phyloP scores from a whole-genome alignment of 2,888 invertebrate species.

The Fragum fragum region DNA sequence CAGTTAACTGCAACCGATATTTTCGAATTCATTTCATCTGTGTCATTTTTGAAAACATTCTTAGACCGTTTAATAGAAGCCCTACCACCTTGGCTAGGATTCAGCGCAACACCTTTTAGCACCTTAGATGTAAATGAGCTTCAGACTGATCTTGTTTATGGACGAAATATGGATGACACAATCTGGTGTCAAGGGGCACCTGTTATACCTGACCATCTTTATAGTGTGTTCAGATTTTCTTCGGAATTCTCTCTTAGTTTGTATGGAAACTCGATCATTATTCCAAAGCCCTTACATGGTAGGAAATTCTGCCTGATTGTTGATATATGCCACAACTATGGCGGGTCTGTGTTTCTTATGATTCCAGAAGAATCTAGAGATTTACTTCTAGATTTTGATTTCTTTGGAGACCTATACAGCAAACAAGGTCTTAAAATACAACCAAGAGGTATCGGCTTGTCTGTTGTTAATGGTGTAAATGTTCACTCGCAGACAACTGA shows the following conservation, averaged over 20 bases:
- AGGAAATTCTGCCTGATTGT: constrained; percentile 56
- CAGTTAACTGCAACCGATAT: constrained; percentile 41
- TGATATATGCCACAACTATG: constrained; percentile 50
- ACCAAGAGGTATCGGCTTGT: constrained; percentile 55
- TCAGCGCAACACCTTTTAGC: constrained; percentile 14
- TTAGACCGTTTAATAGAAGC: constrained; percentile 20
- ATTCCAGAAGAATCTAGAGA: constrained; percentile 48
- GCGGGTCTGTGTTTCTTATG: constrained; percentile 54
- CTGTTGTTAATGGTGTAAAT: constrained; percentile 39
- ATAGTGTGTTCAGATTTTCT: constrained; percentile 51
- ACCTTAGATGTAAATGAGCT: constrained; percentile 44
- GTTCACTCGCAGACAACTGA: constrained; percentile 25
- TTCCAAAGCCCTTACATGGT: constrained; percentile 36
- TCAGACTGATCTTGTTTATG: constrained; percentile 51
- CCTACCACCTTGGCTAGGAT: constrained; percentile 47
- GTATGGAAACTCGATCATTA: constrained; percentile 33
- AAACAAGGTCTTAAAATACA: constrained; percentile 24
- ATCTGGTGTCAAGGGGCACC: constrained; percentile 54
- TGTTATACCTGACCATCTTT: constrained; percentile 41
- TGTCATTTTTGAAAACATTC: constrained; percentile 45
- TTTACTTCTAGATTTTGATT: constrained; percentile 25
- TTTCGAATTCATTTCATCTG: constrained; percentile 44
- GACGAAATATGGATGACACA: constrained; percentile 31
- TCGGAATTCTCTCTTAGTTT: constrained; percentile 41
- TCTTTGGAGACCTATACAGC: constrained; percentile 38